Conservation (phyloP, 2,888 invertebrate genomes). For the Drosophila maculinotata region DNA sequence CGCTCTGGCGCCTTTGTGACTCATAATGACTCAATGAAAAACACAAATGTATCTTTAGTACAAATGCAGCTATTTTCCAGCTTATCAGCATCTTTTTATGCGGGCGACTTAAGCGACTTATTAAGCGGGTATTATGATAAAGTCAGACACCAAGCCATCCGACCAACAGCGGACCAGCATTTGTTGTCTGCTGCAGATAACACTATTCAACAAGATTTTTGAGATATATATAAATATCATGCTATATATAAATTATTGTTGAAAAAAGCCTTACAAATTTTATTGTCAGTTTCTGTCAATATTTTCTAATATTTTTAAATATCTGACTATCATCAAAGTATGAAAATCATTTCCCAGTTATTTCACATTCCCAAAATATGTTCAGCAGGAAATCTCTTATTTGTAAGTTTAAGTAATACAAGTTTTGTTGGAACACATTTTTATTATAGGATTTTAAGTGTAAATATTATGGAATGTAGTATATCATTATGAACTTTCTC, state of each 20-base stretch:
- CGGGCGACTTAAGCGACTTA: constrained; percentile 60
- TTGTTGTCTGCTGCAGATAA: constrained; percentile 33
- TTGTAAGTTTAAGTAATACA: no score
- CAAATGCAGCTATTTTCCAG: constrained; percentile 31
- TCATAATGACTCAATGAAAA: constrained; percentile 26
- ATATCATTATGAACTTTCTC: not conserved
- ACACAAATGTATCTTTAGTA: constrained; percentile 44
- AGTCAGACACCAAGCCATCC: constrained; percentile 17
- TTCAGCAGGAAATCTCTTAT: no score
- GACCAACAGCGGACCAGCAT: constrained; percentile 18
- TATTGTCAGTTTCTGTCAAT: no score
- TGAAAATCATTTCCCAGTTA: no score
- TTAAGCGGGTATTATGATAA: constrained; percentile 66
- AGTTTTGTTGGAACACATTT: no score
- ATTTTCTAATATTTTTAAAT: no score
- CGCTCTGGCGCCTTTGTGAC: constrained; percentile 42
- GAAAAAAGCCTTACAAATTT: not conserved
- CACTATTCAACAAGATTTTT: constrained; percentile 23
- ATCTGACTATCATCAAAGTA: no score
- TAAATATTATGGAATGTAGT: no score
- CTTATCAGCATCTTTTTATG: constrained; percentile 57
- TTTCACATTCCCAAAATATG: no score
- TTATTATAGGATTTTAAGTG: no score
- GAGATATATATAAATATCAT: not conserved
- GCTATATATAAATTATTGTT: not conserved